Conservation (phyloP, 2,888 invertebrate species). For the Yponomeuta plumbellus region DNA sequence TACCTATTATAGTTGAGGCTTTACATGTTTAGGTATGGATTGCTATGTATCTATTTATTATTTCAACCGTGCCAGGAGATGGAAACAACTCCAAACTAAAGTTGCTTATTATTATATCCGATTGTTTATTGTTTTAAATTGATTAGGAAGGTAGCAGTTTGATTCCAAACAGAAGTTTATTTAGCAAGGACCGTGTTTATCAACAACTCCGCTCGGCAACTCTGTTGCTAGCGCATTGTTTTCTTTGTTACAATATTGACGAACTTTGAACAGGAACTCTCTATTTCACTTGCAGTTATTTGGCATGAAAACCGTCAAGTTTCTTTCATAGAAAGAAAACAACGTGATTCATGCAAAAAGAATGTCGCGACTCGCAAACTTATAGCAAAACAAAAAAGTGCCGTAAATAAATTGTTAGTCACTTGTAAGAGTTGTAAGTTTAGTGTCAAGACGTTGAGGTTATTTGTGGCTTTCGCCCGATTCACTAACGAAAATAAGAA, state of each 20-base stretch:
- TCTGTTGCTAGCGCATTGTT: conserved; percentile 58
- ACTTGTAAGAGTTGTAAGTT: not conserved
- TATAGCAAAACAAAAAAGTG: not conserved
- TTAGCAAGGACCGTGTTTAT: conserved; percentile 54
- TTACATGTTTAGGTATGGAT: no score
- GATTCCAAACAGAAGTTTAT: conserved; percentile 10
- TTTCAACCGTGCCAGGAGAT: not conserved
- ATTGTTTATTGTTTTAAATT: not conserved
- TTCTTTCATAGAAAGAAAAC: conserved; percentile 7
- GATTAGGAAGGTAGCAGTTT: not conserved
- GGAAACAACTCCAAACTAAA: not conserved
- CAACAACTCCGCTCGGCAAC: conserved; percentile 38
- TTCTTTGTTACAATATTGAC: conserved; percentile 43
- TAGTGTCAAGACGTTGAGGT: not conserved
- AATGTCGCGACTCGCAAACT: conserved; percentile 10
- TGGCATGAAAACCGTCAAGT: not conserved
- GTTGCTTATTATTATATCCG: not conserved
- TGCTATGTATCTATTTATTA: not conserved
- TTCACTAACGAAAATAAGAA: no score
- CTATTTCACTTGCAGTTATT: no score
- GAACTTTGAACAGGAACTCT: not conserved
- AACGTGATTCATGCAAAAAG: conserved; percentile 12
- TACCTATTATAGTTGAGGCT: no score
- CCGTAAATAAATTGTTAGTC: not conserved
- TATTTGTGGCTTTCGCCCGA: not conserved